A percentile compares a stretch with the other conserved stretches of the same genome.
Conservation (phyloP, 2,113 vertebrate species). For the Dermatemys mawii region DNA sequence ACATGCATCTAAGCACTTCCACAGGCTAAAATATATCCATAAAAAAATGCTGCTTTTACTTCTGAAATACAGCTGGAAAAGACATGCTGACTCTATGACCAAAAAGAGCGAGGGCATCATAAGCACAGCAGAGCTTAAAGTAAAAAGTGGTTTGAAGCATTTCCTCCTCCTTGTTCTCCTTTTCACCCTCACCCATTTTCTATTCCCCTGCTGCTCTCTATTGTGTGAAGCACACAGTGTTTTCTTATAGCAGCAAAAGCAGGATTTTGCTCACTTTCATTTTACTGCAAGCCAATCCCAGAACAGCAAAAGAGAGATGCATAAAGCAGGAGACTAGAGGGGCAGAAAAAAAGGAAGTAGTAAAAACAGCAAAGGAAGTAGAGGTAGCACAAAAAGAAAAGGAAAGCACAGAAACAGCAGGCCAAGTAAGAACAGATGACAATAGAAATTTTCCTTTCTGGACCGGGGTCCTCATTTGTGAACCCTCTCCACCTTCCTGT, state of each 20-base stretch:
- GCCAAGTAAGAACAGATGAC: neutral
- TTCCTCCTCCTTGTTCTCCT: neutral
- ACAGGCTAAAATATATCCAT: neutral
- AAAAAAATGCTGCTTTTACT: neutral
- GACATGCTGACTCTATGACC: neutral
- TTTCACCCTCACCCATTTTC: neutral
- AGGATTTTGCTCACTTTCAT: neutral
- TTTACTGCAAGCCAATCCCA: neutral
- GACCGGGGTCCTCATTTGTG: neutral
- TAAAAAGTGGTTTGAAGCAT: neutral
- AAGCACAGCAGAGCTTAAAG: neutral
- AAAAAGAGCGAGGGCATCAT: neutral
- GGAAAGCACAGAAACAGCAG: neutral
- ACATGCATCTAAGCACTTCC: neutral
- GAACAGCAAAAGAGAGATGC: neutral
- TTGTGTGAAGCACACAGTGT: neutral
- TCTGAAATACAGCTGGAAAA: neutral
- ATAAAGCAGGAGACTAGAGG: neutral
- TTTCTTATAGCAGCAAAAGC: neutral
- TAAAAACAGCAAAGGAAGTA: neutral
- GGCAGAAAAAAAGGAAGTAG: neutral
- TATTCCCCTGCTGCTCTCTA: neutral
- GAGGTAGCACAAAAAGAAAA: neutral
- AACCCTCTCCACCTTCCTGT: neutral
- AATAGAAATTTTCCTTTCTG: neutral